A percentile compares a stretch with the other conserved stretches of the same genome.
Conservation (phyloP, 2,888 invertebrate genomes). For the Eilema caniola region DNA sequence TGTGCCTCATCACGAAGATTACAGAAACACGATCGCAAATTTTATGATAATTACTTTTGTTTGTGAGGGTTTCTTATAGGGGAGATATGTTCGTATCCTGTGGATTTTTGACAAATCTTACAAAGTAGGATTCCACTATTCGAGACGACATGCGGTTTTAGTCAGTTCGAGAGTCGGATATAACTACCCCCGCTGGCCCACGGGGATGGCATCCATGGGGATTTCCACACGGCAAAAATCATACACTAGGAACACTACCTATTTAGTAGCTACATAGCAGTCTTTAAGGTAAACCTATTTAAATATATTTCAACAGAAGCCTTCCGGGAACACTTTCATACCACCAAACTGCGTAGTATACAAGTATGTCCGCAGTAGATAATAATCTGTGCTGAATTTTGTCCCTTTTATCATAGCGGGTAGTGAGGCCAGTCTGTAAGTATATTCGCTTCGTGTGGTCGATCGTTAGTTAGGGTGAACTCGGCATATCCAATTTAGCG, state of each 20-base stretch:
- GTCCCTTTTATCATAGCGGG: constrained; percentile 39
- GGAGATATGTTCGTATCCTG: no score
- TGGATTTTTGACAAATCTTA: no score
- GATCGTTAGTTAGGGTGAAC: constrained; percentile 52
- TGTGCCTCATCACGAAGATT: background rate
- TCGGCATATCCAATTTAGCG: constrained; percentile 69
- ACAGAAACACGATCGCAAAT: background rate
- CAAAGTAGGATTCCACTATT: no score
- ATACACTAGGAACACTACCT: background rate
- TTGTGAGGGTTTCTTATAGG: background rate
- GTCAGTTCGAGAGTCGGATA: no score
- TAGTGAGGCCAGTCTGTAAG: constrained; percentile 25
- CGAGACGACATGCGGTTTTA: no score
- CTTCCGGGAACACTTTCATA: constrained; percentile 19
- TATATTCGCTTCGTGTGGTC: constrained; percentile 48
- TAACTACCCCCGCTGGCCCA: no score
- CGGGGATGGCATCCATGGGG: no score
- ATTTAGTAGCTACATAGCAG: background rate
- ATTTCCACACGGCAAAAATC: background rate
- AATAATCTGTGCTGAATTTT: constrained; percentile 39
- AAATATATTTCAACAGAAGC: background rate
- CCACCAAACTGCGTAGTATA: constrained; percentile 26
- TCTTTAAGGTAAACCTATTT: constrained; percentile 50
- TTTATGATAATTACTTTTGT: background rate
- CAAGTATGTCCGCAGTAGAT: constrained; percentile 38